Conservation (phyloP, 2,797 vertebrate genomes). For the Lepidocolaptes lacrymiger region DNA sequence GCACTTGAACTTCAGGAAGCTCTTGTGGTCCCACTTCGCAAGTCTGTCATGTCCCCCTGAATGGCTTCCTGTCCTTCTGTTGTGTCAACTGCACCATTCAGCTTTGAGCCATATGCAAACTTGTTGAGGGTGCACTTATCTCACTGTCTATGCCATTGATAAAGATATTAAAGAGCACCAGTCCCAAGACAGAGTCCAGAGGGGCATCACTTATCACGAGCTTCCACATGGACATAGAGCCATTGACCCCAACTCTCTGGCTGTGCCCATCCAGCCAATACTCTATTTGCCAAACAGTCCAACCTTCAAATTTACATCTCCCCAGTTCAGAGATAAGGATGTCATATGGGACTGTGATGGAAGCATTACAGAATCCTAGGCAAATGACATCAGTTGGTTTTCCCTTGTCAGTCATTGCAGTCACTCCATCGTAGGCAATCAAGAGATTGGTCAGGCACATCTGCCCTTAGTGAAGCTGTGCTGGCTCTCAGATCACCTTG, state of each 20-base stretch:
- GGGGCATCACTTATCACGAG: too few species aligned
- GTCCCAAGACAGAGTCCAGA: neutral
- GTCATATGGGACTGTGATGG: rapidly evolving
- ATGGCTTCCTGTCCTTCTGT: neutral
- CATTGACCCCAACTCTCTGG: neutral
- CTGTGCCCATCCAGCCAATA: neutral
- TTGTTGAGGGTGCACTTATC: neutral
- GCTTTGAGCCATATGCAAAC: neutral
- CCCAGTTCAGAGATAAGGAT: neutral
- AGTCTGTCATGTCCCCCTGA: too few species aligned
- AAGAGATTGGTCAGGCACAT: neutral
- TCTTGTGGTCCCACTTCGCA: neutral
- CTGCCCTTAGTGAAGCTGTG: neutral
- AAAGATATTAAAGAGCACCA: neutral
- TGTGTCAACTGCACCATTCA: neutral
- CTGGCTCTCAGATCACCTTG: neutral
- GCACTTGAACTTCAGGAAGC: neutral
- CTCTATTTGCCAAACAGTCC: neutral
- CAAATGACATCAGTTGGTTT: neutral
- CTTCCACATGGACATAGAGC: too few species aligned
- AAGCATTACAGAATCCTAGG: neutral
- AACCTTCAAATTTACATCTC: neutral
- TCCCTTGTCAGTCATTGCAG: neutral
- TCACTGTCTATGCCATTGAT: too few species aligned
- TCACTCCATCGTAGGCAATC: neutral